Percentiles rank a stretch among this genome's conserved stretches.
phyloP scores from a whole-genome alignment of 2,888 invertebrate genomes.

The Willowsia nigromaculata region DNA sequence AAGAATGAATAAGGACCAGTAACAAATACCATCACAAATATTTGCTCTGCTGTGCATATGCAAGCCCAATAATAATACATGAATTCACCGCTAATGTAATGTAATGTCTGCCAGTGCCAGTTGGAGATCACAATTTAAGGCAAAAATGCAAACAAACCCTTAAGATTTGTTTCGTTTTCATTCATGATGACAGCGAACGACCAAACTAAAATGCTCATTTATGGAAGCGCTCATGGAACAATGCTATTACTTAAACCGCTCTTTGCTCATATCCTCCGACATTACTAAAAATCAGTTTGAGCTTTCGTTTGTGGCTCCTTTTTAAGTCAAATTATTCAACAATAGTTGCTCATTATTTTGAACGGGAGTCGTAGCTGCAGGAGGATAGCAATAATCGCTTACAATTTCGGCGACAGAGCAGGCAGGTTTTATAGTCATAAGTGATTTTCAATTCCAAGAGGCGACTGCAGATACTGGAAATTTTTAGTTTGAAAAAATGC shows the following conservation, averaged over 20 bases:
- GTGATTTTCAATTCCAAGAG: not conserved
- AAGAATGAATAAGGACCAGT: too few species aligned
- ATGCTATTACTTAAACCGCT: not conserved
- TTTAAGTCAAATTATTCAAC: not conserved
- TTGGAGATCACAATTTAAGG: not conserved
- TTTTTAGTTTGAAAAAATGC: too few species aligned
- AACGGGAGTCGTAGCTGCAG: not conserved
- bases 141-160: not conserved
- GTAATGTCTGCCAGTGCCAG: not conserved
- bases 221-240: conserved; percentile 24
- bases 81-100: not conserved
- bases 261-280: not conserved
- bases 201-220: conserved; percentile 21
- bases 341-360: not conserved
- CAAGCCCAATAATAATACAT: too few species aligned
- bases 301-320: not conserved
- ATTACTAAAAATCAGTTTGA: not conserved
- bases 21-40: too few species aligned
- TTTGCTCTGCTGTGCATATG: too few species aligned
- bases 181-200: not conserved
- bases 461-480: not conserved
- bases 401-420: not conserved
- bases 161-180: not conserved
- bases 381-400: not conserved
- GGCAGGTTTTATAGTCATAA: not conserved